Evolutionary conservation across 2,888 invertebrate genomes (phyloP).

Genomic region (Caenorhabditis virilis): DNA sequence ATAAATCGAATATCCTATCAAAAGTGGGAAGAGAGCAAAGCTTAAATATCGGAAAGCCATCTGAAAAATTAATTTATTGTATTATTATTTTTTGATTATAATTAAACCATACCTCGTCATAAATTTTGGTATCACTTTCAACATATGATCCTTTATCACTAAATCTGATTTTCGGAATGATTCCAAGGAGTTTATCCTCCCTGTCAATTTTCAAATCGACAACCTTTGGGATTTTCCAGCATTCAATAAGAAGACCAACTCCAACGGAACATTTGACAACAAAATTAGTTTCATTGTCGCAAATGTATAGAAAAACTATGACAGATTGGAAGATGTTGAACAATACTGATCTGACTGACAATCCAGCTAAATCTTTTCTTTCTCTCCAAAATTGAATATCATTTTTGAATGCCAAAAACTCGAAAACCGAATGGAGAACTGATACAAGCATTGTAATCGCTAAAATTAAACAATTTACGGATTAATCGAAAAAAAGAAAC

Average conservation of each 20-base stretch:
- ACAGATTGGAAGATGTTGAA: constrained; percentile 97
- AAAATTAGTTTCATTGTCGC: constrained; percentile 97
- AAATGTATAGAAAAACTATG: constrained; percentile 91
- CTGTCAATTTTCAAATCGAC: constrained; percentile 39
- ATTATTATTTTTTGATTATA: background rate
- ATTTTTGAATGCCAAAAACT: constrained; percentile 97
- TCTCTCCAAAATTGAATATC: constrained; percentile 99
- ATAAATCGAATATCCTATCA: constrained; percentile 90
- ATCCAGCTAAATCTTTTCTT: constrained; percentile 85
- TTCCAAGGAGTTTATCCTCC: constrained; percentile 77
- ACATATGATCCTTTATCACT: constrained; percentile 95
- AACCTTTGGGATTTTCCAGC: constrained; percentile 96
- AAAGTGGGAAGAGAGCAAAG: constrained; percentile 90
- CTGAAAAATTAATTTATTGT: constrained; percentile 70
- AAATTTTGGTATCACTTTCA: constrained; percentile 87
- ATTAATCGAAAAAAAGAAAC: background rate
- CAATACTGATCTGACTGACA: constrained; percentile 95
- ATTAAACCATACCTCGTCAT: constrained; percentile 76
- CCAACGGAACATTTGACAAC: constrained; percentile 89
- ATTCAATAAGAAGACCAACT: constrained; percentile 90
- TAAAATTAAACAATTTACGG: background rate
- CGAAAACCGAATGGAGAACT: constrained; percentile 93
- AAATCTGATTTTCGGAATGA: constrained; percentile 81
- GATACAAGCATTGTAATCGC: constrained; percentile 86
- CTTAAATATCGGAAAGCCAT: constrained; percentile 92